phyloP scores from a whole-genome alignment of 1,140 invertebrate genomes.

The Drosophila punjabiensis region DNA sequence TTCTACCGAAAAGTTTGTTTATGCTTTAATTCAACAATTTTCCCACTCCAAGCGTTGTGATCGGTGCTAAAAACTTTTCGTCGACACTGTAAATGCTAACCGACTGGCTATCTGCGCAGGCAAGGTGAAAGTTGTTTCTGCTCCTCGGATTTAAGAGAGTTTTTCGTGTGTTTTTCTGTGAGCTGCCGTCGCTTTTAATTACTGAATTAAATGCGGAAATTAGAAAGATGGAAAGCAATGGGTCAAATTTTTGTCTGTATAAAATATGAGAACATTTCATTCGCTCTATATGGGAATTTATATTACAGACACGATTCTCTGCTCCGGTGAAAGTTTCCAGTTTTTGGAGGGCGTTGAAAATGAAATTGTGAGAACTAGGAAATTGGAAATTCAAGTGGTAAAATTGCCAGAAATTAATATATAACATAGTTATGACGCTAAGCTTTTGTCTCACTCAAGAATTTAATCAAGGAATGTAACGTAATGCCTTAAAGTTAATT shows the following conservation, averaged over 20 bases:
- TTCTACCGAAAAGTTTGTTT: slow-evolving; percentile 11
- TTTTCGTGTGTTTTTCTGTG: slow-evolving; percentile 12
- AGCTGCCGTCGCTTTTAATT: slow-evolving; percentile 44
- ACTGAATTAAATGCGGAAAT: slow-evolving; percentile 54
- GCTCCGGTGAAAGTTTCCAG: slow-evolving; percentile 20
- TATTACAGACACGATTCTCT: slow-evolving; percentile 19
- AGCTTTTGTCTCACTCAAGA: slow-evolving; percentile 1
- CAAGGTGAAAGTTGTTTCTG: slow-evolving; percentile 52
- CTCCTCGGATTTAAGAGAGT: slow-evolving; percentile 30
- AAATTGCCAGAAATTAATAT: slow-evolving; percentile 2
- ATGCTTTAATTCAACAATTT: slow-evolving; percentile 22
- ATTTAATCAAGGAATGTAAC: slow-evolving; percentile 6
- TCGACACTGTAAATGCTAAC: slow-evolving; percentile 30
- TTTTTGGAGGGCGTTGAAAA: slow-evolving; percentile 46
- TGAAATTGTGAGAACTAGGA: slow-evolving; percentile 18
- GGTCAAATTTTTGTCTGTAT: slow-evolving; percentile 7
- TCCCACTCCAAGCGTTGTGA: slow-evolving; percentile 7
- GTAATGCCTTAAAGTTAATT: neutral
- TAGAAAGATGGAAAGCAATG: slow-evolving; percentile 42
- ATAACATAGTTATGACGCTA: neutral
- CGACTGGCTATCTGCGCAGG: slow-evolving; percentile 1
- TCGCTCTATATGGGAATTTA: slow-evolving; percentile 3
- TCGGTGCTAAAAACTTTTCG: slow-evolving; percentile 43
- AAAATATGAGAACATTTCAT: slow-evolving; percentile 38
- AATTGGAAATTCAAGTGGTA: neutral